A percentile compares a stretch with the other conserved stretches of the same genome.
Conservation (phyloP, 2,113 vertebrate genomes). For the Haliaeetus leucogaster region DNA sequence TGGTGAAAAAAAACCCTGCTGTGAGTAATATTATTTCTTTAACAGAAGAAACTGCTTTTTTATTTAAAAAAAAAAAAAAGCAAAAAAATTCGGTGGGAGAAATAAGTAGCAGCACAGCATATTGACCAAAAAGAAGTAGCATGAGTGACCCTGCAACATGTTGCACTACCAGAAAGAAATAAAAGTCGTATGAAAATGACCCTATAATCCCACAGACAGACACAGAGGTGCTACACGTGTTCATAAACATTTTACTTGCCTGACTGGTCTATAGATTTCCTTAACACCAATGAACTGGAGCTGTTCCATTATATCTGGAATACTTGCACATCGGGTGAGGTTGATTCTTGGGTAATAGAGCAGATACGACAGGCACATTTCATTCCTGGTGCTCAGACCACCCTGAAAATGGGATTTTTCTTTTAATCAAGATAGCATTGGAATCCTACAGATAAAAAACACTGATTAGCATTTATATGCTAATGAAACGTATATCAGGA, state of each 20-base stretch:
- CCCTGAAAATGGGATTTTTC: slow-evolving; percentile 73
- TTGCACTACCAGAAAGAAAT: neutral
- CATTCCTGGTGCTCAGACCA: slow-evolving; percentile 85
- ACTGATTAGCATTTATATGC: neutral
- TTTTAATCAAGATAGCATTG: neutral
- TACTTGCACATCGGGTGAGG: slow-evolving; percentile 87
- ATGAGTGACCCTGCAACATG: neutral
- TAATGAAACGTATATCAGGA: neutral
- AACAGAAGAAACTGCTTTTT: neutral
- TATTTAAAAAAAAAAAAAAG: neutral
- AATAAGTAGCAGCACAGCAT: neutral
- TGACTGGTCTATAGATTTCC: slow-evolving; percentile 84
- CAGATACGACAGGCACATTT: slow-evolving; percentile 89
- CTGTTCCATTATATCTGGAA: slow-evolving; percentile 85
- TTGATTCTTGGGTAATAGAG: slow-evolving; percentile 88
- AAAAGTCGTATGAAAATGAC: neutral
- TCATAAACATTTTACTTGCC: slow-evolving; percentile 66
- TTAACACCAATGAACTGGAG: slow-evolving; percentile 88
- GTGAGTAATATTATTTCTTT: neutral
- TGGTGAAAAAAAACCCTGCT: neutral
- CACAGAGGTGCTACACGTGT: neutral
- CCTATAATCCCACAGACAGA: neutral
- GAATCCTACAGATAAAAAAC: neutral
- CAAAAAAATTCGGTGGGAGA: neutral
- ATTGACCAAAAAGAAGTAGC: neutral